Base-by-base conservation (phyloP, 1,140 invertebrate species). In the Hycleus cichorii region DNA sequence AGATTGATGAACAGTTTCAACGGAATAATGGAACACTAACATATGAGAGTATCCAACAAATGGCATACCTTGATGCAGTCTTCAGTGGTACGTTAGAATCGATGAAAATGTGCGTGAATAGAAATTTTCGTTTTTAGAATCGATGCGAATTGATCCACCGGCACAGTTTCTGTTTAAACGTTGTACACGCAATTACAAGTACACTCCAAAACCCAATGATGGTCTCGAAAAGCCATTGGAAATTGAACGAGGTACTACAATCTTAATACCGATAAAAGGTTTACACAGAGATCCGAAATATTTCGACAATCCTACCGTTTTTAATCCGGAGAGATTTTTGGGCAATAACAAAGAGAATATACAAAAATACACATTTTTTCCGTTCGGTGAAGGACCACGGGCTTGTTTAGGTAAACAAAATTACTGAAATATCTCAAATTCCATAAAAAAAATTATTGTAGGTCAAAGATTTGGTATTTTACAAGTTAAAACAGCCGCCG, bases 361-460 rank as follows among this genome's bases (percentile, higher is more conserved):
- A 18, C 58, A 64, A 4, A 60, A 63, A 49, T 52, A 39, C 27
- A 51, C 59, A n/a, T 83, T 76, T 68, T 62, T 85, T 47, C 80
- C 83, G 2, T 87, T 87, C 62, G 82, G 83, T 0, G 81, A 81
- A 57, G 85, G 85, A 18, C 80, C 80, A 0, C 68, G 85, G 39
- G 81, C 81, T 63, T 87, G 85, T 59, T 77, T 86, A 47, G 78
- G 78, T 76, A 62, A 10, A 27, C 0, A 25, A 42, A 26, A 12
- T n/a, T 50, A 11, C 49, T 40, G 4, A 25, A 10, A 39, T 47
- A 11, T 39, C 39, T 26, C 5, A 43, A 4, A 9, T 32, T 18
- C 39, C 40, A n/a, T 55, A 39, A 46, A 11, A 42, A n/a, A 12
- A 60, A 5, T 48, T 18, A 72, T 89, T 69, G 86, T 88, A 59